Evolutionary conservation across 2,888 invertebrate species (phyloP).

Genomic region (Spialia ferax): DNA sequence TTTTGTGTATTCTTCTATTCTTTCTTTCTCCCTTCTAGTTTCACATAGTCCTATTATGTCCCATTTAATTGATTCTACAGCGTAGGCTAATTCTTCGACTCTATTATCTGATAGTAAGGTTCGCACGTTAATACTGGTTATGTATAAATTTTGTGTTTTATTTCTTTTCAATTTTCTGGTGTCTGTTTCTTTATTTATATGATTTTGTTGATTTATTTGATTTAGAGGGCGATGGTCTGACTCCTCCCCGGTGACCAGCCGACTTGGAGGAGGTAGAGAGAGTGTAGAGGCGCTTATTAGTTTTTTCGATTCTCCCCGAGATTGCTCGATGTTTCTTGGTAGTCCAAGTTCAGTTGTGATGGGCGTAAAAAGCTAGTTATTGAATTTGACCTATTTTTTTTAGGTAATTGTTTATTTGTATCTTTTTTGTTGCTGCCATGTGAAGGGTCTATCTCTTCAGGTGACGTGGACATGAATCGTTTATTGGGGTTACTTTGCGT

Average conservation of each 20-base stretch:
- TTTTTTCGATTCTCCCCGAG: not conserved
- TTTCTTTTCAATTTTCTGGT: slow-evolving; percentile 5
- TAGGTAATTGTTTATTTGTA: slow-evolving; percentile 4
- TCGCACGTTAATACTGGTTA: slow-evolving; percentile 20
- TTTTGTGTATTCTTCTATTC: slow-evolving; percentile 46
- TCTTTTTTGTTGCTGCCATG: not conserved
- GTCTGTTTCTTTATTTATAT: not conserved
- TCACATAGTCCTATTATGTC: slow-evolving; percentile 47
- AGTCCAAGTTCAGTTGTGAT: slow-evolving; percentile 23
- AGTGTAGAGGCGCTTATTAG: slow-evolving; percentile 26
- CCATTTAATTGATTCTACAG: slow-evolving; percentile 43
- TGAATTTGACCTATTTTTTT: slow-evolving; percentile 40
- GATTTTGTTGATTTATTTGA: not conserved
- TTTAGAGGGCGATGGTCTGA: slow-evolving; percentile 37
- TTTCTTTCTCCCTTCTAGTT: slow-evolving; percentile 44
- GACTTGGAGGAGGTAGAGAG: slow-evolving; percentile 35
- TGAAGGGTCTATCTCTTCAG: slow-evolving; percentile 24
- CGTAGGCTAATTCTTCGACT: slow-evolving; percentile 40
- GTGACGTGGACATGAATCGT: slow-evolving; percentile 39
- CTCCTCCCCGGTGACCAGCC: slow-evolving; percentile 36
- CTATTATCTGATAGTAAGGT: slow-evolving; percentile 36
- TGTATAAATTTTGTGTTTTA: not conserved
- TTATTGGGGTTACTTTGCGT: slow-evolving; percentile 24
- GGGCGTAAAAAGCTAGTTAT: slow-evolving; percentile 42
- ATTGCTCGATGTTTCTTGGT: not conserved